phyloP scores from a whole-genome alignment of 1,140 invertebrate genomes.

The Andricus grossulariae region DNA sequence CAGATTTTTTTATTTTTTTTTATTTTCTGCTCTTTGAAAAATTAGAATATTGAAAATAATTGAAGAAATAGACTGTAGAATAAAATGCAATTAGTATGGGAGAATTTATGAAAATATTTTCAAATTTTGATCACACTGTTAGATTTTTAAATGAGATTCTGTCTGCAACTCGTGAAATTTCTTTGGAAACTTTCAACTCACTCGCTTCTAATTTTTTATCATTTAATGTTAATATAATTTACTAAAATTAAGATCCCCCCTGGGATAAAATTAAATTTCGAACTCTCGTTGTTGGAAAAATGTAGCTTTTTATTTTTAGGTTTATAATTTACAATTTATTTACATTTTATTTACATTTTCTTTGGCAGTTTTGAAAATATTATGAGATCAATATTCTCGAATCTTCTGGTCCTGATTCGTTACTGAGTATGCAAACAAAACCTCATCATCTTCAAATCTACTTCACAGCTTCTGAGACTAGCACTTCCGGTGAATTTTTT shows the following conservation, averaged over 20 bases:
- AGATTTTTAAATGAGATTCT: conserved; percentile 1
- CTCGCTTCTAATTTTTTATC: conserved; percentile 2
- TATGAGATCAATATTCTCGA: background rate
- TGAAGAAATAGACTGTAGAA: no score
- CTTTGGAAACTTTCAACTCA: background rate
- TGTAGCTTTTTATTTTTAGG: conserved; percentile 9
- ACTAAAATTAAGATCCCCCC: background rate
- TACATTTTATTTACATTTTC: conserved; percentile 1
- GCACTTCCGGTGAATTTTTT: background rate
- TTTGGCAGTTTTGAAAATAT: conserved; percentile 1
- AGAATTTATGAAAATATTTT: no score
- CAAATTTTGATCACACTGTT: no score
- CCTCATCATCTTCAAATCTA: background rate
- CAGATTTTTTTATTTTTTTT: conserved; percentile 22
- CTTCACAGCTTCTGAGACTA: background rate
- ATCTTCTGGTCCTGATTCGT: background rate
- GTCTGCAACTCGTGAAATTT: background rate
- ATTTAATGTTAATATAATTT: background rate
- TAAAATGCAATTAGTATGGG: no score
- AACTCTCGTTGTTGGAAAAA: background rate
- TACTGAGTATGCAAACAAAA: conserved; percentile 19
- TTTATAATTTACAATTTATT: conserved; percentile 3
- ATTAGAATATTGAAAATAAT: no score
- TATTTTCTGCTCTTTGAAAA: background rate
- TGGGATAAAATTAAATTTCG: background rate